Percentiles rank a stretch among this genome's conserved stretches.
phyloP scores from a whole-genome alignment of 2,888 invertebrate species.

The Acrobasis repandana region DNA sequence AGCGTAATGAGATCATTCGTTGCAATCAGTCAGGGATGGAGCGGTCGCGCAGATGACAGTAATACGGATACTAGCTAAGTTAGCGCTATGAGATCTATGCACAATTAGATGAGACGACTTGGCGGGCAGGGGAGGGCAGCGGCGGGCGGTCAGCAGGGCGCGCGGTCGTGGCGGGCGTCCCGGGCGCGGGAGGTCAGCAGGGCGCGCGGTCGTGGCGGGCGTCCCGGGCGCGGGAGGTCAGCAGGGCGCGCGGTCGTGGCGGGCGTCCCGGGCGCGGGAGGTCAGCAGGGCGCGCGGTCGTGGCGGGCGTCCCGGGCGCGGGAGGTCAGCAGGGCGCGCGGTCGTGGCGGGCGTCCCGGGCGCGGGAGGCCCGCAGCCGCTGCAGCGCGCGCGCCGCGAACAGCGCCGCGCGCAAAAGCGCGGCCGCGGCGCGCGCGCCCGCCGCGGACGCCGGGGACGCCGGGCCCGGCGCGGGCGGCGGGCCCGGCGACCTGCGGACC shows the following conservation, averaged over 20 bases:
- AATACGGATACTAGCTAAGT: not conserved
- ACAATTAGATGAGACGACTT: too few species aligned
- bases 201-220: too few species aligned
- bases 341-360: constrained; percentile 16
- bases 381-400: constrained; percentile 24
- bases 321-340: constrained; percentile 15
- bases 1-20: too few species aligned
- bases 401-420: constrained; percentile 31
- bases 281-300: too few species aligned
- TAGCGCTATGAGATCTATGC: constrained; percentile 2
- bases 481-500: constrained; percentile 12
- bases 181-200: too few species aligned
- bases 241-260: constrained; percentile 28
- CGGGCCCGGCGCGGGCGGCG: constrained; percentile 19
- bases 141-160: constrained; percentile 10
- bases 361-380: constrained; percentile 21
- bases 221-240: constrained; percentile 25
- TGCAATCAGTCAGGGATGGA: too few species aligned
- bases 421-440: constrained; percentile 26
- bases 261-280: too few species aligned
- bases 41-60: too few species aligned
- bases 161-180: constrained; percentile 11
- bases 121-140: too few species aligned
- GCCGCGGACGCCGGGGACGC: constrained; percentile 19
- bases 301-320: too few species aligned